Conservation (phyloP, 2,888 invertebrate species). For the Spisula subtruncata region DNA sequence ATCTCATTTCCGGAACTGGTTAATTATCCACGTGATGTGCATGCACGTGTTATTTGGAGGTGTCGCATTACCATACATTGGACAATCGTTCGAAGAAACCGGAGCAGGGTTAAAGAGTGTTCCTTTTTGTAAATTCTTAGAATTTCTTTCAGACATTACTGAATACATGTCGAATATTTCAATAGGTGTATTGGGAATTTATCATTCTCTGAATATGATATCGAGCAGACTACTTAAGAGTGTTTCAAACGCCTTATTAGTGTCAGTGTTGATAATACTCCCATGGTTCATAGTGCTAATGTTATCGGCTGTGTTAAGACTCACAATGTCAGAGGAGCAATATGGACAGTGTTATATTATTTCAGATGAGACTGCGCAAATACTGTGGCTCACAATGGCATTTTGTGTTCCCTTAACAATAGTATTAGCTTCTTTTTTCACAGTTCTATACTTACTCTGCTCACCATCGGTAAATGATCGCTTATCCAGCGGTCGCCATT, state of each 20-base stretch:
- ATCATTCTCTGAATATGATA: slow-evolving; percentile 60
- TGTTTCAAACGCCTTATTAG: slow-evolving; percentile 62
- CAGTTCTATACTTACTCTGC: slow-evolving; percentile 42
- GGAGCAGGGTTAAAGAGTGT: slow-evolving; percentile 44
- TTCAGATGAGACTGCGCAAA: slow-evolving; percentile 62
- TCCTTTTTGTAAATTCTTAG: slow-evolving; percentile 62
- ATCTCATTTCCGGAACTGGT: slow-evolving; percentile 69
- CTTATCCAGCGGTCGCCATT: slow-evolving; percentile 48
- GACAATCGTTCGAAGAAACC: slow-evolving; percentile 46
- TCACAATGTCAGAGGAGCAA: slow-evolving; percentile 71
- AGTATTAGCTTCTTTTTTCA: slow-evolving; percentile 51
- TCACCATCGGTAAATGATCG: slow-evolving; percentile 46
- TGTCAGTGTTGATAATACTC: slow-evolving; percentile 63
- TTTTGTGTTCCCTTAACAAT: slow-evolving; percentile 53
- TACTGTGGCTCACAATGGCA: slow-evolving; percentile 61
- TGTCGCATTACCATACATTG: slow-evolving; percentile 62
- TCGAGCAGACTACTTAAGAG: slow-evolving; percentile 62
- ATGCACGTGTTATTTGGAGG: slow-evolving; percentile 66
- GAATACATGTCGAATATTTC: slow-evolving; percentile 66
- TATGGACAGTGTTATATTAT: slow-evolving; percentile 65
- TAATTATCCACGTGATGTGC: slow-evolving; percentile 61
- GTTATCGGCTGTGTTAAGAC: slow-evolving; percentile 59
- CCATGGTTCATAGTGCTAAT: slow-evolving; percentile 67
- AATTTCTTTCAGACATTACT: slow-evolving; percentile 55
- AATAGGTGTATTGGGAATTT: slow-evolving; percentile 64